These are phyloP conservation scores for Lineus longissimus DNA, from an alignment of 1,140 invertebrate genomes.

Conservation along the genomic window DNA sequence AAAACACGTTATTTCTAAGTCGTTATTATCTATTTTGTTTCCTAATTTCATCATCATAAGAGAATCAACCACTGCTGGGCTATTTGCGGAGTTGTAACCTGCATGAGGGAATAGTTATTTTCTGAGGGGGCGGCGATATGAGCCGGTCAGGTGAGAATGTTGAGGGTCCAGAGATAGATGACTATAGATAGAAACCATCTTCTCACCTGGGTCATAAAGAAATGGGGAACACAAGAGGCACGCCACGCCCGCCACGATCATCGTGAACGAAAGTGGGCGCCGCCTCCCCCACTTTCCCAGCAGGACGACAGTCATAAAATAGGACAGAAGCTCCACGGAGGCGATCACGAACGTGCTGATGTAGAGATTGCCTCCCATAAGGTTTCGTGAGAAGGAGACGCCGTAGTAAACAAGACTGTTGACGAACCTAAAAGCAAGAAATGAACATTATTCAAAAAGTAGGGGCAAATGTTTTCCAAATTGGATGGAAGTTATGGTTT, in stretches of 20 bases:
- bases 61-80: neutral
- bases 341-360: neutral
- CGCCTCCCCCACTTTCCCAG: slow-evolving; percentile 49
- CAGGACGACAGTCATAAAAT: neutral
- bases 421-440: neutral
- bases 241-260: slow-evolving; percentile 65
- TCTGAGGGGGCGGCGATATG: too few relatives aligned
- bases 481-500: too few relatives aligned
- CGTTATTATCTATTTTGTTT: too few relatives aligned
- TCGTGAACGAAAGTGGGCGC: slow-evolving; percentile 65
- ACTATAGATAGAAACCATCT: neutral
- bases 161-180: too few relatives aligned
- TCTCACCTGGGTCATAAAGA: too few relatives aligned
- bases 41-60: neutral
- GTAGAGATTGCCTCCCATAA: neutral
- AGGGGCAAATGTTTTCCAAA: too few relatives aligned
- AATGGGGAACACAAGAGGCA: slow-evolving; percentile 10
- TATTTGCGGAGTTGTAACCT: too few relatives aligned
- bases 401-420: neutral
- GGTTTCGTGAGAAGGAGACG: neutral
- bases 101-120: too few relatives aligned
- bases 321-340: neutral
- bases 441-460: neutral
- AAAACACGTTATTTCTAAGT: too few relatives aligned
- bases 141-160: too few relatives aligned